phyloP scores from a whole-genome alignment of 2,797 vertebrate species.

The Phrynocephalus vlangalii region DNA sequence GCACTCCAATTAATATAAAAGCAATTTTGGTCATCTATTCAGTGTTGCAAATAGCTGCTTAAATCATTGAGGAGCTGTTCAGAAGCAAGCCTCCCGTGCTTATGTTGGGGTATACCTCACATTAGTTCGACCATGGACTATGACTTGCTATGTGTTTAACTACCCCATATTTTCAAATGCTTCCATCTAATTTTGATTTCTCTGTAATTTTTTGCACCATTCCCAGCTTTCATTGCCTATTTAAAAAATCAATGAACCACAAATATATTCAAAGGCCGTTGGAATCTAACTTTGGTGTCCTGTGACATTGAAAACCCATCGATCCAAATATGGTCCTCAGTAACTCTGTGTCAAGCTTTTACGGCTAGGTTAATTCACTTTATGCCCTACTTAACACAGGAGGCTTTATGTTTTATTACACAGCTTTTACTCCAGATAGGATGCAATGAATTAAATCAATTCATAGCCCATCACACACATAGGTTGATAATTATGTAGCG shows the following conservation, averaged over 20 bases:
- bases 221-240: constrained; percentile 66
- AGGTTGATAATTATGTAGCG: constrained; percentile 54
- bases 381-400: constrained; percentile 58
- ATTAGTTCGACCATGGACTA: background rate
- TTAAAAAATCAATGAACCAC: constrained; percentile 68
- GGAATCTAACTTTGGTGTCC: constrained; percentile 47
- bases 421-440: constrained; percentile 64
- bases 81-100: background rate
- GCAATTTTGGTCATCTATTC: background rate
- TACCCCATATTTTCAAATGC: constrained; percentile 40
- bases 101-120: background rate
- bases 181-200: constrained; percentile 33
- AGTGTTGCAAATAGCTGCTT: background rate
- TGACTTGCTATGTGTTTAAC: background rate
- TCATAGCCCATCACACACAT: constrained; percentile 57
- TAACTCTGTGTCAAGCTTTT: constrained; percentile 58
- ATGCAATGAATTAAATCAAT: constrained; percentile 61
- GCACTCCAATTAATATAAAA: background rate
- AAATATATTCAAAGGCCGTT: constrained; percentile 42
- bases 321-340: constrained; percentile 56
- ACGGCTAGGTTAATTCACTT: constrained; percentile 66
- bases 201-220: constrained; percentile 62
- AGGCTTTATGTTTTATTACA: constrained; percentile 68
- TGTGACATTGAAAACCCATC: constrained; percentile 71
- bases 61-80: too few relatives aligned